Evolutionary conservation across 1,140 invertebrate genomes (phyloP), one percentile per base, ranked within the genome.

Genomic region (Drosophila neocordata): DNA sequence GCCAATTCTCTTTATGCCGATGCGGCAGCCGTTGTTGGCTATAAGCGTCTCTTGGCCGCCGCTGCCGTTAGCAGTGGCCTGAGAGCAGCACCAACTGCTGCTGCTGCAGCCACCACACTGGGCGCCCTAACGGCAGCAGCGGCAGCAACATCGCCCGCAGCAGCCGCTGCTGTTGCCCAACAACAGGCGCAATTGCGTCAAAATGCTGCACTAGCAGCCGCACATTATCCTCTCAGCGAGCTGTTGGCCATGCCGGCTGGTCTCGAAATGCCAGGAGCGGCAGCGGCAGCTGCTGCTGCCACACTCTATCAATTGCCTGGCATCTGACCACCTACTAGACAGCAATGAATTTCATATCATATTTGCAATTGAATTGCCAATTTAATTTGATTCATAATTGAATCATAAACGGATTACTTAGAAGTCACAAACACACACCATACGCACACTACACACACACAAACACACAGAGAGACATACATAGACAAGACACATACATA

Each of bases 201-300:
- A 59, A 69, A 90, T 63, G 53, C 93, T 92, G 31, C 92, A 93
- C 56, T 94, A 93, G 82, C 82, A 9, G 82, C 82, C 0, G 82
- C 82, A 7, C 82, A 85, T 37, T 95, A 95, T 90, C 94, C 94
- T 35, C 94, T 95, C 93, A 95, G 93, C 81, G 95, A 95, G 83
- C 90, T 95, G 38, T 90, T 95, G 8, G 94, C 94, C 1, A 93
- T 95, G 18, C 95, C 94, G 73, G 93, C 94, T 73, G 93, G 94
- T 35, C 92, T 95, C 20, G 95, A 95, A 73, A 92, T 95, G 83
- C 15, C 74, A 60, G 65, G 66, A 12, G 67, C 81, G n/a, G 53
- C 85, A 1, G 75, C 92, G 31, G 81, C 82, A 24, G 77, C 87
- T 11, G 79, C 92, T 20, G 82, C 89, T 8, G 92, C 94, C 12